Conservation (phyloP, 1,140 invertebrate species). For the Globodera rostochiensis region DNA sequence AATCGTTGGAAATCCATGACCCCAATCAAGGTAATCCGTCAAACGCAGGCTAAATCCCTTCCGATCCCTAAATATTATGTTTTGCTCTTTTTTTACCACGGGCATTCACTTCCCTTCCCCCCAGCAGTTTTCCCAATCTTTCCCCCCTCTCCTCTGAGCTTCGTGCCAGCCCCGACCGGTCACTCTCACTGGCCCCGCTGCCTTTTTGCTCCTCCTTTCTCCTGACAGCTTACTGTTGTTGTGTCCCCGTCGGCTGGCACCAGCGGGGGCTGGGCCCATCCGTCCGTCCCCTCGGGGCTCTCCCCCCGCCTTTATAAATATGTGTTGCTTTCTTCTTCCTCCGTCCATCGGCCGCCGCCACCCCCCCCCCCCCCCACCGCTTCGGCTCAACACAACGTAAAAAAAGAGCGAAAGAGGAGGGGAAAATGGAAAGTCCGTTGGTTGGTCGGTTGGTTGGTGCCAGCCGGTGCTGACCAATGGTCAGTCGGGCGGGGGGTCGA, state of each 20-base stretch:
- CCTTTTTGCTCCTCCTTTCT: neutral
- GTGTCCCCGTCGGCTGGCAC: constrained; percentile 27
- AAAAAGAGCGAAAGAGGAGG: constrained; percentile 1
- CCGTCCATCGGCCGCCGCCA: neutral
- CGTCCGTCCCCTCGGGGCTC: neutral
- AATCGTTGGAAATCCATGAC: too few species aligned
- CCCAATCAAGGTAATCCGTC: too few species aligned
- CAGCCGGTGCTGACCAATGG: constrained; percentile 33
- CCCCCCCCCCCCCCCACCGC: neutral
- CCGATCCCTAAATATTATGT: neutral
- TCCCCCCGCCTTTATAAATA: constrained; percentile 6
- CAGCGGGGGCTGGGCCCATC: constrained; percentile 5
- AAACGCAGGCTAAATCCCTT: too few species aligned
- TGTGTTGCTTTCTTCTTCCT: constrained; percentile 9
- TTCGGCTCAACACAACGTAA: constrained; percentile 12
- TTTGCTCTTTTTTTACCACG: neutral
- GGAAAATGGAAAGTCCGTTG: constrained; percentile 10
- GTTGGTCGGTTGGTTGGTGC: constrained; percentile 10
- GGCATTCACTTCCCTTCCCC: neutral
- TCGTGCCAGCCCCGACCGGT: constrained; percentile 29
- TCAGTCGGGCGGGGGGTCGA: constrained; percentile 7
- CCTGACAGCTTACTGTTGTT: neutral
- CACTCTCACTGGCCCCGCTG: constrained; percentile 4
- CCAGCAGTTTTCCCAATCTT: neutral
- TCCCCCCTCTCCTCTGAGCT: neutral